A percentile compares a stretch with the other conserved stretches of the same genome.
Evolutionary conservation across 2,797 vertebrate species (phyloP).

Genomic region (Thaleichthys pacificus): DNA sequence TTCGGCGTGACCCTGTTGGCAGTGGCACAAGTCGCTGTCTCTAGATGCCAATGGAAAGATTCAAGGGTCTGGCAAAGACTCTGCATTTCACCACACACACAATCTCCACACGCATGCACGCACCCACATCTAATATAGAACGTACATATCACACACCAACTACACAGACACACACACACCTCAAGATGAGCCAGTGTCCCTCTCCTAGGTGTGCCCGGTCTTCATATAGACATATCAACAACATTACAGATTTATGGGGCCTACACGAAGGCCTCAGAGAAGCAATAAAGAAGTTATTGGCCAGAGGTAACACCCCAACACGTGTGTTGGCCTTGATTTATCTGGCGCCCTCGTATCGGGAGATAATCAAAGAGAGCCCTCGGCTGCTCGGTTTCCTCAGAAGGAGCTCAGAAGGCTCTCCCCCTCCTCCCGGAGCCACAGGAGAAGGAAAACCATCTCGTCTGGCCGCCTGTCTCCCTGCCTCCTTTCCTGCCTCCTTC

Average conservation of each 20-base stretch:
- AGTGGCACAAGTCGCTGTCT: conserved; percentile 5
- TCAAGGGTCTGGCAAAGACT: not conserved
- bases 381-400: not conserved
- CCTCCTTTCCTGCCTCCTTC: not conserved
- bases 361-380: conserved; percentile 47
- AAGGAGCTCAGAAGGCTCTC: not conserved
- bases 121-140: not conserved
- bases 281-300: conserved; percentile 79
- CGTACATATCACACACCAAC: too few relatives aligned
- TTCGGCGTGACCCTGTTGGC: not conserved
- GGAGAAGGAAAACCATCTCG: not conserved
- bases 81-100: not conserved
- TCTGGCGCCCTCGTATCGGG: conserved; percentile 53
- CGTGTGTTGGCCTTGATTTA: conserved; percentile 72
- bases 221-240: conserved; percentile 61
- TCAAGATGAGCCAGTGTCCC: conserved; percentile 15
- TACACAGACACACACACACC: conserved; percentile 9
- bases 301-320: conserved; percentile 71
- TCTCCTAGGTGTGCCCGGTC: conserved; percentile 26
- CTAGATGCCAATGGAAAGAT: conserved; percentile 6
- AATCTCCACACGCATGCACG: not conserved
- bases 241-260: conserved; percentile 68
- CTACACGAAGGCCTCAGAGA: conserved; percentile 60
- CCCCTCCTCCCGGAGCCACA: not conserved
- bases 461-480: conserved; percentile 5